Conservation (phyloP, 2,888 invertebrate genomes). For the Globia sparganii region DNA sequence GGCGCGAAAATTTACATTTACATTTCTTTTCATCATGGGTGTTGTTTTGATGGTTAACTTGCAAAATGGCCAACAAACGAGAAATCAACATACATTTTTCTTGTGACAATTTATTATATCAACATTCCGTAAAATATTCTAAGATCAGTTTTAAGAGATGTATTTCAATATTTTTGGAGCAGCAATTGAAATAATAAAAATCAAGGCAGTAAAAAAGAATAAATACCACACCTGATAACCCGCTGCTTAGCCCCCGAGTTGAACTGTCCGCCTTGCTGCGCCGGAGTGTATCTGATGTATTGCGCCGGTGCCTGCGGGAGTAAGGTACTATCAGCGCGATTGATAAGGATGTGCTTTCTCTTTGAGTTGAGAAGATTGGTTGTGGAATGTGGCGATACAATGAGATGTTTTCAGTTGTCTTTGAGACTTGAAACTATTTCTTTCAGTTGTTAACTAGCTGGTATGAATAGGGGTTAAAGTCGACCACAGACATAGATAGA, state of each 20-base stretch:
- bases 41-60: neutral
- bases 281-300: constrained; percentile 99
- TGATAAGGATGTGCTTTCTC: constrained; percentile 65
- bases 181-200: neutral
- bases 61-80: neutral
- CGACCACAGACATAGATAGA: no score
- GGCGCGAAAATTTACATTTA: neutral
- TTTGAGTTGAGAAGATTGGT: constrained; percentile 32
- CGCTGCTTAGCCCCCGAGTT: constrained; percentile 99
- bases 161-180: neutral
- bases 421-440: neutral
- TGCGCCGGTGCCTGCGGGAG: constrained; percentile 95
- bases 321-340: constrained; percentile 76
- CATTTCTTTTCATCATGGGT: neutral
- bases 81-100: neutral
- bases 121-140: neutral
- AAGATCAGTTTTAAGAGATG: neutral
- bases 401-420: no score
- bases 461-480: no score
- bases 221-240: constrained; percentile 93
- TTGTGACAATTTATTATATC: neutral
- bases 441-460: no score
- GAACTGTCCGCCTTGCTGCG: constrained; percentile 98
- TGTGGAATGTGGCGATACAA: neutral
- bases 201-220: neutral